A percentile compares a stretch with the other conserved stretches of the same genome.
Evolutionary conservation across 2,888 invertebrate species (phyloP).

Genomic region (Lycia hirtaria): DNA sequence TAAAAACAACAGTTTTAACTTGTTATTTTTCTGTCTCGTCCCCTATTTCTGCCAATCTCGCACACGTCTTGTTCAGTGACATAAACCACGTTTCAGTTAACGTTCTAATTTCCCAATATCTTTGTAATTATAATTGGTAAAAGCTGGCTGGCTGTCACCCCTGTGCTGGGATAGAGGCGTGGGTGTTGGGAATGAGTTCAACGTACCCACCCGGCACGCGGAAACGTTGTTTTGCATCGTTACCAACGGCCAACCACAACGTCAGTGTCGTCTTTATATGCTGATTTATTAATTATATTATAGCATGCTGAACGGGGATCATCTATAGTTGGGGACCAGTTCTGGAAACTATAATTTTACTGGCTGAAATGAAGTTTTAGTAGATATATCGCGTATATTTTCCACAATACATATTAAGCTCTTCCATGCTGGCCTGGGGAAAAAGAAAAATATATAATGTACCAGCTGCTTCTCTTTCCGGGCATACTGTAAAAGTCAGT

Average conservation of each 20-base stretch:
- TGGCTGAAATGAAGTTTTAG: not conserved
- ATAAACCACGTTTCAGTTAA: not conserved
- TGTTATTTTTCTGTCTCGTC: not conserved
- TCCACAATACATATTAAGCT: too few species aligned
- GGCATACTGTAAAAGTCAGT: too few species aligned
- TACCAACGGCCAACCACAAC: constrained; percentile 41
- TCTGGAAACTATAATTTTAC: not conserved
- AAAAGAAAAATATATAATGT: too few species aligned
- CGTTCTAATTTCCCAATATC: constrained; percentile 10
- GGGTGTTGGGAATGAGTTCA: constrained; percentile 71
- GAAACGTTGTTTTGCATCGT: constrained; percentile 60
- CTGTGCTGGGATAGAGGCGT: constrained; percentile 51
- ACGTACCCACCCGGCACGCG: constrained; percentile 76
- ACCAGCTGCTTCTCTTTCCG: too few species aligned
- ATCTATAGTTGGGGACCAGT: not conserved
- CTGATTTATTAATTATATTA: constrained; percentile 39
- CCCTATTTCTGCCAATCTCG: not conserved
- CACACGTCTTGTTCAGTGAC: not conserved
- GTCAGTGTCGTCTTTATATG: constrained; percentile 36
- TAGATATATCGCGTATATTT: not conserved
- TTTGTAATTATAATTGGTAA: constrained; percentile 25
- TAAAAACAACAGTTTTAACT: too few species aligned
- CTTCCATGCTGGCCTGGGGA: too few species aligned
- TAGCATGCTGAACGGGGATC: constrained; percentile 10
- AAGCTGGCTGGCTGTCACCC: constrained; percentile 39